These are phyloP conservation scores for Parazoanthus atlanticus DNA, from an alignment of 92 coral and sea anemone species.

Conservation along the genomic window DNA sequence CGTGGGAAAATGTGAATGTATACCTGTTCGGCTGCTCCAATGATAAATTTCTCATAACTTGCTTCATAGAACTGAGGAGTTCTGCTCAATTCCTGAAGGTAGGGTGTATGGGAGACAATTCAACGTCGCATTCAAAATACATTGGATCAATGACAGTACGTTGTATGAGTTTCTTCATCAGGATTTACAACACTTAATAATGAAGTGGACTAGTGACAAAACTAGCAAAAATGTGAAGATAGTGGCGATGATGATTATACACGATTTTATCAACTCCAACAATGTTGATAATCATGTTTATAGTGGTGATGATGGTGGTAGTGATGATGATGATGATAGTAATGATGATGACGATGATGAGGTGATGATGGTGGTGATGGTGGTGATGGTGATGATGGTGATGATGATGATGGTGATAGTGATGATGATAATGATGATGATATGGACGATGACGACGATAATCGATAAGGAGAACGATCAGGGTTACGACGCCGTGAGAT, in stretches of 20 bases:
- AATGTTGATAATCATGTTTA: too few species aligned
- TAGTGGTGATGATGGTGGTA: too few species aligned
- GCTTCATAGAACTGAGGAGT: constrained; percentile 21
- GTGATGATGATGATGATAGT: not conserved
- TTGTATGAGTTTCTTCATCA: not conserved
- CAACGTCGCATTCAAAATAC: not conserved
- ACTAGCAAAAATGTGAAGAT: too few species aligned
- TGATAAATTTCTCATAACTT: constrained; percentile 25
- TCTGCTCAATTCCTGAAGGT: constrained; percentile 26
- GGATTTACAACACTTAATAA: too few species aligned
- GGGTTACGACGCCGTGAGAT: not conserved
- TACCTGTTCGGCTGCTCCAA: constrained; percentile 46
- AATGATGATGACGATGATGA: not conserved
- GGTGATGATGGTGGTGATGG: not conserved
- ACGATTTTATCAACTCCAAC: too few species aligned
- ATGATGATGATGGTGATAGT: too few species aligned
- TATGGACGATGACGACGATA: not conserved
- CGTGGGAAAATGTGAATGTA: not conserved
- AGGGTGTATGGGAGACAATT: not conserved
- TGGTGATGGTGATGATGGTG: too few species aligned
- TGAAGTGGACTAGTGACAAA: too few species aligned
- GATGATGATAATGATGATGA: not conserved
- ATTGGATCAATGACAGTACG: not conserved
- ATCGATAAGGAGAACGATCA: not conserved
- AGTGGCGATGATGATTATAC: too few species aligned